phyloP scores from a whole-genome alignment of 2,113 vertebrate species.

The Rhegmatorhina hoffmannsi region DNA sequence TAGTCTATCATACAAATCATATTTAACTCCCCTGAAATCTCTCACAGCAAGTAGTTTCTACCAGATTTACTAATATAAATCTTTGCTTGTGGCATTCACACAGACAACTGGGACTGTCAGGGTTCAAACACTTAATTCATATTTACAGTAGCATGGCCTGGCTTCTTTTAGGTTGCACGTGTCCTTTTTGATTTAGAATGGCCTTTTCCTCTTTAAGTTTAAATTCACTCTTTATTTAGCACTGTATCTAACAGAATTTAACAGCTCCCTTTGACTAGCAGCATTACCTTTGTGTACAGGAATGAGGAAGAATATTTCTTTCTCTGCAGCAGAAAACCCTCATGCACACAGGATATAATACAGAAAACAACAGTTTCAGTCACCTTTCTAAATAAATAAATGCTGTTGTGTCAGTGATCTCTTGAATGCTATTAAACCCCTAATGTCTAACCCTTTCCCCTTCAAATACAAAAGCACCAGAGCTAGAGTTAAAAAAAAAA shows the following conservation, averaged over 20 bases:
- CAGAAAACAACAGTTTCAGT: not conserved
- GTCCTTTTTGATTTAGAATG: not conserved
- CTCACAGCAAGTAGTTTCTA: not conserved
- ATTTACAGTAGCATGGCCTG: not conserved
- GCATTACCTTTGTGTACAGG: not conserved
- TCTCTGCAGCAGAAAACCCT: not conserved
- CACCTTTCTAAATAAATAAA: not conserved
- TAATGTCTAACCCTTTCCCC: not conserved
- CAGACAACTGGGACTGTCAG: not conserved
- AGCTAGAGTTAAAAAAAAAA: not conserved
- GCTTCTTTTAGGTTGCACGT: not conserved
- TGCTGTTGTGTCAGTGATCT: not conserved
- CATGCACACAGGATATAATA: not conserved
- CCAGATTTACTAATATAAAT: not conserved
- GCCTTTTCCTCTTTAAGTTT: not conserved
- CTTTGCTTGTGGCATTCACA: not conserved
- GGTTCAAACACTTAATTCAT: not conserved
- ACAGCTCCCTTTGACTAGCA: not conserved
- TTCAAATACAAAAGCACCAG: slow-evolving; percentile 38
- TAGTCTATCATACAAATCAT: not conserved
- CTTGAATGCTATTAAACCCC: not conserved
- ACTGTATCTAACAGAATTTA: not conserved
- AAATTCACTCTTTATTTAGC: not conserved
- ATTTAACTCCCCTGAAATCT: not conserved
- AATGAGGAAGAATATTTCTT: not conserved